phyloP scores from a whole-genome alignment of 2,113 vertebrate genomes.

The Laticauda laticaudata region DNA sequence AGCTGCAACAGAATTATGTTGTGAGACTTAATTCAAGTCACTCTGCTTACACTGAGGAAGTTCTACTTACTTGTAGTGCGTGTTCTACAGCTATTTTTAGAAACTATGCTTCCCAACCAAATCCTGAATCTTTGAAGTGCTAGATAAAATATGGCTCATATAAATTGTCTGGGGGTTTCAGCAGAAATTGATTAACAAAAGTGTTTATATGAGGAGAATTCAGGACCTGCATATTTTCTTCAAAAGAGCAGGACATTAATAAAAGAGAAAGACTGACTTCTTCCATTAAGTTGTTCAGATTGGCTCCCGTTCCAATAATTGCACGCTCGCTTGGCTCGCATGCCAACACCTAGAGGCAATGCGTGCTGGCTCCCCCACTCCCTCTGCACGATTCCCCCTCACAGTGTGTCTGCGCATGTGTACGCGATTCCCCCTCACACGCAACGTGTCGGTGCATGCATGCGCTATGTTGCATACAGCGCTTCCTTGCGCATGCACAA shows the following conservation, averaged over 20 bases:
- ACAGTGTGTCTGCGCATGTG: no score
- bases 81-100: not conserved
- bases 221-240: not conserved
- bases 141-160: not conserved
- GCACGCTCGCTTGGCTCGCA: no score
- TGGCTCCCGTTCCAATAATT: no score
- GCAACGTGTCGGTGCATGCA: no score
- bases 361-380: no score
- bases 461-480: no score
- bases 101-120: not conserved
- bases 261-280: not conserved
- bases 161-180: not conserved
- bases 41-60: slow-evolving; percentile 3
- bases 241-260: not conserved
- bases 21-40: not conserved
- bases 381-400: no score
- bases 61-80: slow-evolving; percentile 15
- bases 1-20: not conserved
- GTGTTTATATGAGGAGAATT: not conserved
- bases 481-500: no score
- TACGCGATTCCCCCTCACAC: no score
- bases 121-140: not conserved
- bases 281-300: not conserved
- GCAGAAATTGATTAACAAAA: not conserved
- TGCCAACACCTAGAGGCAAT: no score